Conservation (phyloP, 2,888 invertebrate genomes). For the Parnassius orleans region DNA sequence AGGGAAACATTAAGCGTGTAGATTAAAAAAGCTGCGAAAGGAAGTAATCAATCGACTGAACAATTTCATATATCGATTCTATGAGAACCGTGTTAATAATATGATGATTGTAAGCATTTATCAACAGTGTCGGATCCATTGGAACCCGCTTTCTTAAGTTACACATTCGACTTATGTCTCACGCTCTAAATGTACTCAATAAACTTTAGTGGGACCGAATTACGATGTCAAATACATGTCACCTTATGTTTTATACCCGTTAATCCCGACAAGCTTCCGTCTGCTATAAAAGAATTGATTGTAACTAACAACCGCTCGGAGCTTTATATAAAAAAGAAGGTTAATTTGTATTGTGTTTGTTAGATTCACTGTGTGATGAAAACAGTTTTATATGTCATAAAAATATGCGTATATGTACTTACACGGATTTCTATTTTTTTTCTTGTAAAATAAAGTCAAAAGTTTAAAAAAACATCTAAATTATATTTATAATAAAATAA, state of each 20-base stretch:
- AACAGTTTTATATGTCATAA: no score
- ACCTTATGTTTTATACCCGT: constrained; percentile 21
- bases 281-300: background rate
- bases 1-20: constrained; percentile 17
- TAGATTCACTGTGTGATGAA: no score
- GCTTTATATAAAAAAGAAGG: background rate
- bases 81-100: constrained; percentile 18
- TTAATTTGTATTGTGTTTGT: no score
- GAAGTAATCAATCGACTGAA: constrained; percentile 18
- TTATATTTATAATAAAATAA: no score
- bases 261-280: constrained; percentile 25
- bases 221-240: constrained; percentile 22
- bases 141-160: constrained; percentile 13
- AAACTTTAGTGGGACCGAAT: constrained; percentile 15
- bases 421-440: no score
- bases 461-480: no score
- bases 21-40: constrained; percentile 15
- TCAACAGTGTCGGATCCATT: constrained; percentile 4
- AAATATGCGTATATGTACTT: no score
- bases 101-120: constrained; percentile 10
- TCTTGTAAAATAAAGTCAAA: no score
- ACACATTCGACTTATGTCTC: constrained; percentile 6
- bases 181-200: constrained; percentile 9
- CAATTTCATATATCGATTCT: constrained; percentile 8
- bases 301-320: constrained; percentile 1